These are phyloP conservation scores for Agrilus cyanescens DNA, from an alignment of 2,888 invertebrate genomes.

Conservation along the genomic window DNA sequence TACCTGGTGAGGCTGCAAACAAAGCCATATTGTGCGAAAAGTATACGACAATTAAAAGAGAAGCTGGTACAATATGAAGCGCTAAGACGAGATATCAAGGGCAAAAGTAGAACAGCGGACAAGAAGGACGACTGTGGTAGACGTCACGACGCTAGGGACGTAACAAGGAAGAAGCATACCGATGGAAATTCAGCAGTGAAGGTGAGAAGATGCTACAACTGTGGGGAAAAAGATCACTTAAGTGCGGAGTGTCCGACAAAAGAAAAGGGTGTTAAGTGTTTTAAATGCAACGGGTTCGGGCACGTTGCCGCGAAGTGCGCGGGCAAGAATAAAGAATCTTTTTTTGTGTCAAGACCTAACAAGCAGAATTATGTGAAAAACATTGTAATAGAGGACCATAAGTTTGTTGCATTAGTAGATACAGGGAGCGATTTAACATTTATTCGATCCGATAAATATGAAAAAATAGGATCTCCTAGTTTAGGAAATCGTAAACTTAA, in stretches of 20 bases:
- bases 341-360: neutral
- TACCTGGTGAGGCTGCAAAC: neutral
- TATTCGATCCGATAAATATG: too few relatives aligned
- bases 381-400: neutral
- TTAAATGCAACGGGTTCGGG: neutral
- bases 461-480: too few relatives aligned
- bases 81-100: neutral
- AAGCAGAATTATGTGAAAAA: neutral
- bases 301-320: neutral
- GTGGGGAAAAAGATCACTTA: neutral
- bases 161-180: neutral
- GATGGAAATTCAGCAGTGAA: neutral
- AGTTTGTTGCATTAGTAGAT: slow-evolving; percentile 3
- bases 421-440: neutral
- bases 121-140: neutral
- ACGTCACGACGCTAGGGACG: neutral
- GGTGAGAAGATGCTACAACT: neutral
- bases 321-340: too few relatives aligned
- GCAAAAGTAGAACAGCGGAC: neutral
- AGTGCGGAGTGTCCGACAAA: neutral
- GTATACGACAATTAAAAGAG: neutral
- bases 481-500: too few relatives aligned
- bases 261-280: neutral
- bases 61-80: neutral
- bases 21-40: neutral